These are phyloP conservation scores for Archaeoteleia sp. DNA, from an alignment of 2,888 invertebrate species.

Conservation along the genomic window DNA sequence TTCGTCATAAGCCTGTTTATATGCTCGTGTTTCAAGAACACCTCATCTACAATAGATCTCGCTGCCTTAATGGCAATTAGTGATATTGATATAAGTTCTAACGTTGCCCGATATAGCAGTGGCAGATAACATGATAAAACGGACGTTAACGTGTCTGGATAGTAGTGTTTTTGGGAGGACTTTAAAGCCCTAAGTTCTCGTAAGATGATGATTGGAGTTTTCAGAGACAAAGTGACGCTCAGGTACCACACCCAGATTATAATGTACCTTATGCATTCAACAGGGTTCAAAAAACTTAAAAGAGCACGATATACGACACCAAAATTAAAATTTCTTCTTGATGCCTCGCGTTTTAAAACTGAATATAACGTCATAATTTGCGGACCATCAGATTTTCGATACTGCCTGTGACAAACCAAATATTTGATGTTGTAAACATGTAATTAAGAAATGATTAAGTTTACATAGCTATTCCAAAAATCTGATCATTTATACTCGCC, in stretches of 20 bases:
- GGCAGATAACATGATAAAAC: constrained; percentile 74
- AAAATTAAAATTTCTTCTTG: constrained; percentile 63
- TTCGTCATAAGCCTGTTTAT: constrained; percentile 79
- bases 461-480: no score
- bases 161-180: constrained; percentile 66
- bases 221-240: constrained; percentile 61
- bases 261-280: constrained; percentile 55
- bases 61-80: constrained; percentile 76
- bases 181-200: constrained; percentile 74
- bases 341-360: constrained; percentile 63
- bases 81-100: constrained; percentile 74
- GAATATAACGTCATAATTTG: constrained; percentile 37
- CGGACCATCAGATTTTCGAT: constrained; percentile 57
- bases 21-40: constrained; percentile 78
- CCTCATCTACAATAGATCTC: constrained; percentile 77
- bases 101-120: constrained; percentile 71
- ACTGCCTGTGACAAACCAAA: constrained; percentile 53
- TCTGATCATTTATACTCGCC: constrained; percentile 67
- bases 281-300: constrained; percentile 67
- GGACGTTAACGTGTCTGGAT: constrained; percentile 69
- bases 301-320: constrained; percentile 57
- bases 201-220: constrained; percentile 72
- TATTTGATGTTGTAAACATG: no score
- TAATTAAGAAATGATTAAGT: no score
- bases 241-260: constrained; percentile 70